phyloP scores from a whole-genome alignment of 2,797 vertebrate genomes.

The Buphagus erythrorhynchus region DNA sequence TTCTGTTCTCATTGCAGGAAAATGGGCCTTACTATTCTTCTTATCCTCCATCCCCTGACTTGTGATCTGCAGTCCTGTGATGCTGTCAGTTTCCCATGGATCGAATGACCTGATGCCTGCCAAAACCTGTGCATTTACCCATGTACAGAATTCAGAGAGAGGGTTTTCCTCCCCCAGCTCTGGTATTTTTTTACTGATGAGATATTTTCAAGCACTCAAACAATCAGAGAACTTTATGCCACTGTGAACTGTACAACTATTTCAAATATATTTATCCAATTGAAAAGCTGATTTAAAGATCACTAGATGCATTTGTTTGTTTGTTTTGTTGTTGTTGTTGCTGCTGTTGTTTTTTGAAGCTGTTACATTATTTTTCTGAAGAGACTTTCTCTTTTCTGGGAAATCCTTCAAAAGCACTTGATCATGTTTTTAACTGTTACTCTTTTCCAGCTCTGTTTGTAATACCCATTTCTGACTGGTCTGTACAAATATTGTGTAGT shows the following conservation, averaged over 20 bases:
- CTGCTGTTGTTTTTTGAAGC: neutral
- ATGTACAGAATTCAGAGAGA: slow-evolving; percentile 79
- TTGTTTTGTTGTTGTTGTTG: neutral
- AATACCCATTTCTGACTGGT: neutral
- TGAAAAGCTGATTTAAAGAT: slow-evolving; percentile 64
- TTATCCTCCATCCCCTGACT: slow-evolving; percentile 83
- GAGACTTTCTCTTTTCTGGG: slow-evolving; percentile 17
- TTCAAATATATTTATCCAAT: slow-evolving; percentile 78
- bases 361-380: slow-evolving; percentile 51
- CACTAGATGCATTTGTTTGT: neutral
- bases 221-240: slow-evolving; percentile 76
- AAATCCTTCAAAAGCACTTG: neutral
- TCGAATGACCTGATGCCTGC: slow-evolving; percentile 54
- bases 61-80: slow-evolving; percentile 77
- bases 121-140: slow-evolving; percentile 68
- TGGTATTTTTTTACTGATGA: slow-evolving; percentile 83
- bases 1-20: slow-evolving; percentile 79
- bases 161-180: slow-evolving; percentile 78
- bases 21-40: slow-evolving; percentile 84
- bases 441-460: slow-evolving; percentile 6
- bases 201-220: slow-evolving; percentile 78
- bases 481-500: slow-evolving; percentile 10
- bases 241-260: slow-evolving; percentile 71
- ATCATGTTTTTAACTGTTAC: neutral
- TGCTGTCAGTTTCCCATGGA: slow-evolving; percentile 61